Conservation (phyloP, 2,797 vertebrate species). For the Mastacembelus armatus region DNA sequence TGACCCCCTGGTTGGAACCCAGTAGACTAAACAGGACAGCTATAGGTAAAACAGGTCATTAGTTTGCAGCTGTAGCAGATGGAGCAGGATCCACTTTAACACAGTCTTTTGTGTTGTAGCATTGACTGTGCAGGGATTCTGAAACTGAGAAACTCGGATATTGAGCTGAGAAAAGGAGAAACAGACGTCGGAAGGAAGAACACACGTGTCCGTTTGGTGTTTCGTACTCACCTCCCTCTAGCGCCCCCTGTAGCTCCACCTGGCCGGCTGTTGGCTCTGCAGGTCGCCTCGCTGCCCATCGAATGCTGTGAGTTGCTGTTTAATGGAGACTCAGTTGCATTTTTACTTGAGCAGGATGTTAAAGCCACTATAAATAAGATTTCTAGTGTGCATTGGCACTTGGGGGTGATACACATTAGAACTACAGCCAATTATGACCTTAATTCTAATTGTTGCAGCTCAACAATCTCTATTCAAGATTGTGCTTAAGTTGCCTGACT, state of each 20-base stretch:
- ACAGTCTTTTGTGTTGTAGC: constrained; percentile 70
- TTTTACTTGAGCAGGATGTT: too few relatives aligned
- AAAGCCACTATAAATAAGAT: too few relatives aligned
- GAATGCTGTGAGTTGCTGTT: constrained; percentile 91
- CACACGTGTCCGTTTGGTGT: constrained; percentile 91
- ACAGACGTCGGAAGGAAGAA: constrained; percentile 95
- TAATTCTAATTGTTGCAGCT: not conserved
- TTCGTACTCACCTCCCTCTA: constrained; percentile 90
- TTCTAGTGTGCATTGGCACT: too few relatives aligned
- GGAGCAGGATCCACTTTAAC: not conserved
- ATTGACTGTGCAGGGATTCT: constrained; percentile 95
- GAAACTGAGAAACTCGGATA: constrained; percentile 95
- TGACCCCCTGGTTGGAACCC: not conserved
- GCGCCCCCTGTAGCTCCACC: constrained; percentile 75
- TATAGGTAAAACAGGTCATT: not conserved
- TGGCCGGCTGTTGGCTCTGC: constrained; percentile 90
- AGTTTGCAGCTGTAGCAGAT: not conserved
- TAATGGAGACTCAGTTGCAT: too few relatives aligned
- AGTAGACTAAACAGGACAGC: not conserved
- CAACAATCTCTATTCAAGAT: too few relatives aligned
- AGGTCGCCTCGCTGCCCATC: constrained; percentile 91
- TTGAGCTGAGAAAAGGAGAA: constrained; percentile 95
- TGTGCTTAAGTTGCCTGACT: not conserved
- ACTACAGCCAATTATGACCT: too few relatives aligned
- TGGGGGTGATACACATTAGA: too few relatives aligned